These are phyloP conservation scores for Perccottus glenii DNA, from an alignment of 2,113 vertebrate genomes.

Conservation along the genomic window DNA sequence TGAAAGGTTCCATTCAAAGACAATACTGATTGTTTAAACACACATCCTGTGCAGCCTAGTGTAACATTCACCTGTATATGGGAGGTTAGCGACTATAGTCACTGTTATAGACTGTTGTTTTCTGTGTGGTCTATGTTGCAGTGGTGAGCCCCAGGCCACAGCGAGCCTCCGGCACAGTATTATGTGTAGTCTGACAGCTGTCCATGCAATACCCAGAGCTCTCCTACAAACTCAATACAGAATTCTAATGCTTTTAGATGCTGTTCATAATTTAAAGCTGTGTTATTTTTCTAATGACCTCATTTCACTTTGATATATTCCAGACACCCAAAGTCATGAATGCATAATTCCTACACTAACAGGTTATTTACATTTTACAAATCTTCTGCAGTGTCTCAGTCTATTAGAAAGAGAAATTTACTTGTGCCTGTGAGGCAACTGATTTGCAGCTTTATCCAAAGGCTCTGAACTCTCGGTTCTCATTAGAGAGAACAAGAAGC, in stretches of 20 bases:
- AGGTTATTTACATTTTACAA: constrained; percentile 1
- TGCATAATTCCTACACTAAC: not conserved
- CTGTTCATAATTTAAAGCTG: not conserved
- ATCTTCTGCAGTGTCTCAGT: not conserved
- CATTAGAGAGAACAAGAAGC: not conserved
- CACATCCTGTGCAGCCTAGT: no score
- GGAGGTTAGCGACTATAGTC: no score
- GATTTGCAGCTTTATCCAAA: not conserved
- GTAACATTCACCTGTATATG: no score
- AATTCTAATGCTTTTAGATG: not conserved
- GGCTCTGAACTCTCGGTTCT: not conserved
- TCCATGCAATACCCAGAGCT: no score
- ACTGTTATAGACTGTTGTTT: no score
- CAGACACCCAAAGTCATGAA: not conserved
- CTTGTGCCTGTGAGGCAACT: not conserved
- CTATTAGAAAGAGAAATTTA: not conserved
- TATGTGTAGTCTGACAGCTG: no score
- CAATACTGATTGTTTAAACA: no score
- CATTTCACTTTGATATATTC: not conserved
- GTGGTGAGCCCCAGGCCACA: no score
- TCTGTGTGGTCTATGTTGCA: no score
- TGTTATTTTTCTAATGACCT: not conserved
- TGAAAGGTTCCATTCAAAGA: no score
- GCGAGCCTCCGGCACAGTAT: no score
- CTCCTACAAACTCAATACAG: not conserved